Conservation (phyloP, 2,888 invertebrate species). For the Koerneria pararmatus region DNA sequence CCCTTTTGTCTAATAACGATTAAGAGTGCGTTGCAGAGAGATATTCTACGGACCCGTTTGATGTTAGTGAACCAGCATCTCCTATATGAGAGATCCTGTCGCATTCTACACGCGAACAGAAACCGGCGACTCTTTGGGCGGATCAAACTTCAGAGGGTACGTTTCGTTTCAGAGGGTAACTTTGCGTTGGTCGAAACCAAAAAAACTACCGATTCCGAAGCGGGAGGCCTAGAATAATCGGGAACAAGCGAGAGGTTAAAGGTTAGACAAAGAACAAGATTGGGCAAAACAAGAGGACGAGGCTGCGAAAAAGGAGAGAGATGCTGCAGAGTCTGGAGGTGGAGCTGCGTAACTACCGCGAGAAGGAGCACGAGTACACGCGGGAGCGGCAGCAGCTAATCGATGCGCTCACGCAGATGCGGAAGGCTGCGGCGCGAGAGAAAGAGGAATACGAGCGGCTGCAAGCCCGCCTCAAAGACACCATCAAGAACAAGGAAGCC, state of each 20-base stretch:
- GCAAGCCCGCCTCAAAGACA: too few relatives aligned
- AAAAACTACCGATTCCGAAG: neutral
- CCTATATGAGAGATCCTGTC: conserved; percentile 38
- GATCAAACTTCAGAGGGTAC: conserved; percentile 28
- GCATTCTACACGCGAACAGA: conserved; percentile 32
- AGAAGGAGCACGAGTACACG: neutral
- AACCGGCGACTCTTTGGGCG: conserved; percentile 37
- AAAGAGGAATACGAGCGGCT: too few relatives aligned
- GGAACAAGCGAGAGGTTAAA: too few relatives aligned
- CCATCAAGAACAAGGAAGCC: too few relatives aligned
- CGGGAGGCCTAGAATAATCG: neutral
- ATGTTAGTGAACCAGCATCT: conserved; percentile 44
- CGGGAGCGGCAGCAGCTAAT: conserved; percentile 13
- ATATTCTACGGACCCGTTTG: conserved; percentile 35
- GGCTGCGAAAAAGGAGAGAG: neutral
- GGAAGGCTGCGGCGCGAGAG: too few relatives aligned
- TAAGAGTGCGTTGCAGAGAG: conserved; percentile 25
- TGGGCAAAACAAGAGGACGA: neutral
- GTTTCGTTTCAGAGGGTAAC: neutral
- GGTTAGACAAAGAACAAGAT: neutral
- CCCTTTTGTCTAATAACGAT: too few relatives aligned
- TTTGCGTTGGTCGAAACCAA: neutral
- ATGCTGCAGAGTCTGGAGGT: conserved; percentile 1
- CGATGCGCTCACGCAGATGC: neutral
- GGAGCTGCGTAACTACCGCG: conserved; percentile 4